phyloP scores from a whole-genome alignment of 2,113 vertebrate species.

The Salvelinus alpinus region DNA sequence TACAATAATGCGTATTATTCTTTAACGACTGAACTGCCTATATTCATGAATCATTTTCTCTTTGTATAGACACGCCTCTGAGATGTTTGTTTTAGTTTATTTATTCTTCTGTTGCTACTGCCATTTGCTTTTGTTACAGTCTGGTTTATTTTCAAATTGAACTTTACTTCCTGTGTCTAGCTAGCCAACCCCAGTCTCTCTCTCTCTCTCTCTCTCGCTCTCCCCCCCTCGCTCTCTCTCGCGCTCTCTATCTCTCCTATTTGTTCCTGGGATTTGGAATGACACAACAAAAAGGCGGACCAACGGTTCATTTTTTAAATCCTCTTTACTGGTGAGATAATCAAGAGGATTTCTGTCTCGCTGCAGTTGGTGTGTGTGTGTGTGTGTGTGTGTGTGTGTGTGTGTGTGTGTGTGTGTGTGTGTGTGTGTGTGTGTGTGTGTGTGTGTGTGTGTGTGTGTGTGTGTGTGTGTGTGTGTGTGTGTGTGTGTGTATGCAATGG shows the following conservation, averaged over 20 bases:
- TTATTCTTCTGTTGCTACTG: not conserved
- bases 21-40: not conserved
- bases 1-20: constrained; percentile 17
- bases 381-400: not conserved
- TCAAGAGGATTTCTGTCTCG: not conserved
- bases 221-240: too few relatives aligned
- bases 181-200: not conserved
- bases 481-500: not conserved
- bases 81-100: not conserved
- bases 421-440: too few relatives aligned
- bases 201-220: not conserved
- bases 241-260: not conserved
- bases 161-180: not conserved
- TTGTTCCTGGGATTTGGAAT: not conserved
- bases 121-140: not conserved
- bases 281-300: not conserved
- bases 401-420: too few relatives aligned
- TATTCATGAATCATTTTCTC: not conserved
- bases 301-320: not conserved
- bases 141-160: not conserved
- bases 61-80: not conserved
- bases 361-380: not conserved
- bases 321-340: not conserved
- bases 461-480: not conserved
- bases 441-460: not conserved